These are phyloP conservation scores for Ophraella communa DNA, from an alignment of 2,888 invertebrate species.

Conservation along the genomic window DNA sequence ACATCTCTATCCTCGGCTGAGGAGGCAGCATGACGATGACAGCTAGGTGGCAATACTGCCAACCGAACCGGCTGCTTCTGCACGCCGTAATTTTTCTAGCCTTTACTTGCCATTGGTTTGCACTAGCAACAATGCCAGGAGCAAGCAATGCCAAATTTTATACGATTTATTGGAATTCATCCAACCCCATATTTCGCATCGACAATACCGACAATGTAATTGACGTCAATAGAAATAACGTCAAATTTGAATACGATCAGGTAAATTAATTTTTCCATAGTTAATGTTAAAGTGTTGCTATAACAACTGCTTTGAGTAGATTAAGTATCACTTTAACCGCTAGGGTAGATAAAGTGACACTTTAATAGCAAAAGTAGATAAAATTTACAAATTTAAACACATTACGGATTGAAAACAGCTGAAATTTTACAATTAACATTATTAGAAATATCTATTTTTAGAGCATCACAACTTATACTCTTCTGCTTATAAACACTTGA, in stretches of 20 bases:
- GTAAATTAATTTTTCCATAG: too few species aligned
- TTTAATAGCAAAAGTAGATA: too few species aligned
- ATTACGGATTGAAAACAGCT: too few species aligned
- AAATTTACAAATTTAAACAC: too few species aligned
- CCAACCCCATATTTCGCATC: slow-evolving; percentile 78
- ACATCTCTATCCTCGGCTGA: slow-evolving; percentile 7
- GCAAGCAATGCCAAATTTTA: slow-evolving; percentile 58
- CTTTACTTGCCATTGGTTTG: slow-evolving; percentile 53
- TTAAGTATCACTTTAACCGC: too few species aligned
- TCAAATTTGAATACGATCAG: slow-evolving; percentile 92
- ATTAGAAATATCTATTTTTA: too few species aligned
- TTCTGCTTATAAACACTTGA: too few species aligned
- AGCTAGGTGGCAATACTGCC: slow-evolving; percentile 48
- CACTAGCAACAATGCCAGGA: slow-evolving; percentile 53
- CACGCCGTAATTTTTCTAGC: slow-evolving; percentile 53
- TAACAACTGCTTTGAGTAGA: too few species aligned
- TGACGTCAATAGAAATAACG: slow-evolving; percentile 91
- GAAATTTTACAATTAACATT: too few species aligned
- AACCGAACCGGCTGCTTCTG: slow-evolving; percentile 43
- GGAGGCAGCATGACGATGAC: slow-evolving; percentile 38
- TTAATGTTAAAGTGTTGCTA: too few species aligned
- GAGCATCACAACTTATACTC: too few species aligned
- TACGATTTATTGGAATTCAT: slow-evolving; percentile 61
- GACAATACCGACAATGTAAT: slow-evolving; percentile 97
- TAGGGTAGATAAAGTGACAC: too few species aligned